These are phyloP conservation scores for Pterois miles DNA, from an alignment of 2,797 vertebrate species.

Conservation along the genomic window DNA sequence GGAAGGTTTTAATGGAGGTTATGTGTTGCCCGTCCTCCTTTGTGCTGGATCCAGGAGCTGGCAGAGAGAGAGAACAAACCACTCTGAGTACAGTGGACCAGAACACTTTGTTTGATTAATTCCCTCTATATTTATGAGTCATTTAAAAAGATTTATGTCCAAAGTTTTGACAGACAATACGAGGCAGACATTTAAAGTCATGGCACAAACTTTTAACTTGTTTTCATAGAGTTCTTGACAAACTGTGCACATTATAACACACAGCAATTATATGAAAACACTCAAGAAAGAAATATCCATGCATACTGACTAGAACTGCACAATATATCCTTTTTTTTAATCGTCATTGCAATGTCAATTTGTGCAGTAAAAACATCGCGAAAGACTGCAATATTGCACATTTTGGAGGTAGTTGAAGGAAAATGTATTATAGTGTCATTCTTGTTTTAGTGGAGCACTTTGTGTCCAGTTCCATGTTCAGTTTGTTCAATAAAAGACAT, in stretches of 20 bases:
- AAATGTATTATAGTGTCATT: no score
- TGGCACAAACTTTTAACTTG: neutral
- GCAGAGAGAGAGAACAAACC: conserved; percentile 4
- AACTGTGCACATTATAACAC: neutral
- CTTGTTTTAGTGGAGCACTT: no score
- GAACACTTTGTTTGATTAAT: conserved; percentile 1
- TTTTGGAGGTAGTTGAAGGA: no score
- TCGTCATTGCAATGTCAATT: no score
- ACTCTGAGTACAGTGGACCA: neutral
- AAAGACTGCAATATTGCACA: no score
- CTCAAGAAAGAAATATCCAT: neutral
- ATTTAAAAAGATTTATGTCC: neutral
- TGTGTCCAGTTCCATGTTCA: no score
- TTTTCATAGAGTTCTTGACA: neutral
- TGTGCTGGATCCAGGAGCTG: neutral
- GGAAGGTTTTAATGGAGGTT: no score
- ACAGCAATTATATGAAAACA: accelerated
- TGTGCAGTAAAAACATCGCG: no score
- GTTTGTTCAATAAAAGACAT: no score
- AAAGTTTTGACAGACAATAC: neutral
- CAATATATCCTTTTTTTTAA: no score
- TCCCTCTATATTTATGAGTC: neutral
- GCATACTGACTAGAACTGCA: no score
- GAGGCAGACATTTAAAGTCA: neutral
- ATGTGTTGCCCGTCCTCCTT: neutral